These are phyloP conservation scores for Cataglyphis albicans DNA, from an alignment of 2,888 invertebrate genomes.

Conservation along the genomic window DNA sequence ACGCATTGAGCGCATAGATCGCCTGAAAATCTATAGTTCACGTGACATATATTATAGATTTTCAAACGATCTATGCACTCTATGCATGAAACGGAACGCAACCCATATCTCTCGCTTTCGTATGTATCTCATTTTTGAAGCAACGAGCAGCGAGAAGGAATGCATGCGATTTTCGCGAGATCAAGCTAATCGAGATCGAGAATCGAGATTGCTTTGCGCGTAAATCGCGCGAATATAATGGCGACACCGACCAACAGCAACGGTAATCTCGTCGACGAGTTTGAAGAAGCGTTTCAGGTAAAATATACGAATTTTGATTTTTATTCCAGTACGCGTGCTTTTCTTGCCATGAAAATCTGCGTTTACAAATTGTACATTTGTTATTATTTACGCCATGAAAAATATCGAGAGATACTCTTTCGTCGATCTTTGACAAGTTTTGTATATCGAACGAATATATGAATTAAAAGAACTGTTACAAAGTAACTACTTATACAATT, in stretches of 20 bases:
- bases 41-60: too few relatives aligned
- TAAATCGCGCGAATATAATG: constrained; percentile 86
- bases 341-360: background rate
- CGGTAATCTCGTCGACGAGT: constrained; percentile 95
- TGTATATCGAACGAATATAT: background rate
- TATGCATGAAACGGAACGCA: too few relatives aligned
- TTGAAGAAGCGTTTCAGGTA: constrained; percentile 96
- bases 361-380: background rate
- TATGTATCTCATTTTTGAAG: background rate
- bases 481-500: background rate
- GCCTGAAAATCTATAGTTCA: too few relatives aligned
- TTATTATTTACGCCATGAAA: background rate
- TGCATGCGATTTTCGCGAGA: background rate
- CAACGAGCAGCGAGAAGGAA: background rate
- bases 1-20: too few relatives aligned
- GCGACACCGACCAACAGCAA: constrained; percentile 93
- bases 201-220: constrained; percentile 28
- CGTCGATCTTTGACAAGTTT: background rate
- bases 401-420: background rate
- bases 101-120: background rate
- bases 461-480: background rate
- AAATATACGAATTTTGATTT: constrained; percentile 60
- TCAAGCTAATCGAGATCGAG: background rate
- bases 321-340: background rate
- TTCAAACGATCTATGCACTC: too few relatives aligned